Evolutionary conservation across 2,797 vertebrate species (phyloP).

Genomic region (Cynopterus sphinx): DNA sequence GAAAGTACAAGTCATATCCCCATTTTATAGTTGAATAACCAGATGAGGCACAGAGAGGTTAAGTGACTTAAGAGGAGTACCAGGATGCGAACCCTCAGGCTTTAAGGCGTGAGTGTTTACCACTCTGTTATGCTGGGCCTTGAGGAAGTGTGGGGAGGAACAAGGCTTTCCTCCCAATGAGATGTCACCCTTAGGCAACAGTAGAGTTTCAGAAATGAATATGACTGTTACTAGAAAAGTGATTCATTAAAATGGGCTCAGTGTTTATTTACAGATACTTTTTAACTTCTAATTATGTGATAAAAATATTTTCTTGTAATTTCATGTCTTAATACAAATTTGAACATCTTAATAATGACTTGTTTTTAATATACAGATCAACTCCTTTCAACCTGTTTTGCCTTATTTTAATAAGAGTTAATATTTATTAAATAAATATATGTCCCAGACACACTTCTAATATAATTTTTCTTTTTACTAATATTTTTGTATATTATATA

Average conservation of each 20-base stretch:
- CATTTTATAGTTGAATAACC: background rate
- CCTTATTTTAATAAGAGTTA: background rate
- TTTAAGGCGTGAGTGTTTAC: background rate
- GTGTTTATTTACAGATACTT: background rate
- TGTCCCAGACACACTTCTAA: background rate
- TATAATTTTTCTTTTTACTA: background rate
- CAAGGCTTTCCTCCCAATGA: background rate
- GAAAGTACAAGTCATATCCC: background rate
- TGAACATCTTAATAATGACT: background rate
- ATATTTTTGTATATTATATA: background rate
- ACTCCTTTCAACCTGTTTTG: background rate
- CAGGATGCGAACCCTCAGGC: background rate
- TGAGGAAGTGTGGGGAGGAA: background rate
- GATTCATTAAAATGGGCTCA: background rate
- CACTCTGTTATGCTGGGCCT: background rate
- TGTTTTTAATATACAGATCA: background rate
- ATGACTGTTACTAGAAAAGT: background rate
- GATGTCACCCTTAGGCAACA: background rate
- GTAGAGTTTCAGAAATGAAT: background rate
- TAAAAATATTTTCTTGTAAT: background rate
- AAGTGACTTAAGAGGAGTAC: background rate
- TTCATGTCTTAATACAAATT: background rate
- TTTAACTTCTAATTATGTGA: background rate
- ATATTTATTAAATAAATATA: background rate
- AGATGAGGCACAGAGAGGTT: background rate